Evolutionary conservation across 2,113 vertebrate species (phyloP).

Genomic region (Pelodiscus sinensis): DNA sequence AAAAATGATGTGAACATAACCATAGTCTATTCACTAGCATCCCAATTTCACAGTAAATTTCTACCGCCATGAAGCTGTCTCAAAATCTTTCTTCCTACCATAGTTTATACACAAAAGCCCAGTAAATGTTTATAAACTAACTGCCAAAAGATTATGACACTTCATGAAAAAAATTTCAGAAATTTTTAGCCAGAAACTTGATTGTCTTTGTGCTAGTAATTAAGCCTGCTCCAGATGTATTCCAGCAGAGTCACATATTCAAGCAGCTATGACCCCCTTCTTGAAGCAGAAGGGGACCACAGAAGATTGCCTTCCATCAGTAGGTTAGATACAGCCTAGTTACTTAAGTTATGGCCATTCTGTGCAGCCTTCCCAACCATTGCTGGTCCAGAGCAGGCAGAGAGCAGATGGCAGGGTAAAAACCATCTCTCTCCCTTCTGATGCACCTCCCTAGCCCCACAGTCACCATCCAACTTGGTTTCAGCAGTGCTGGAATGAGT

Average conservation of each 20-base stretch:
- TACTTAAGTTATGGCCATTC: not conserved
- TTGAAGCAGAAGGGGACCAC: not conserved
- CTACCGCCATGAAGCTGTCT: not conserved
- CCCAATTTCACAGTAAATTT: not conserved
- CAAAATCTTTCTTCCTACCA: not conserved
- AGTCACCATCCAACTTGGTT: rapidly evolving
- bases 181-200: not conserved
- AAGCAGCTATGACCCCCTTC: not conserved
- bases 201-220: not conserved
- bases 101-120: rapidly evolving
- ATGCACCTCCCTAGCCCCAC: not conserved
- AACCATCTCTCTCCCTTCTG: not conserved
- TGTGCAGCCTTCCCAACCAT: not conserved
- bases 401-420: not conserved
- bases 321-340: not conserved
- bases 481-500: not conserved
- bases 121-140: not conserved
- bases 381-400: not conserved
- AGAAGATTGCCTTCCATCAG: not conserved
- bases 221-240: rapidly evolving
- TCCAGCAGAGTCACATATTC: not conserved
- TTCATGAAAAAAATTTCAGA: not conserved
- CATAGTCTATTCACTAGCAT: not conserved
- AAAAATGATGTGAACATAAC: slow-evolving; percentile 1
- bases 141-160: not conserved